phyloP scores from a whole-genome alignment of 1,140 invertebrate genomes.

The Pogonus chalceus region DNA sequence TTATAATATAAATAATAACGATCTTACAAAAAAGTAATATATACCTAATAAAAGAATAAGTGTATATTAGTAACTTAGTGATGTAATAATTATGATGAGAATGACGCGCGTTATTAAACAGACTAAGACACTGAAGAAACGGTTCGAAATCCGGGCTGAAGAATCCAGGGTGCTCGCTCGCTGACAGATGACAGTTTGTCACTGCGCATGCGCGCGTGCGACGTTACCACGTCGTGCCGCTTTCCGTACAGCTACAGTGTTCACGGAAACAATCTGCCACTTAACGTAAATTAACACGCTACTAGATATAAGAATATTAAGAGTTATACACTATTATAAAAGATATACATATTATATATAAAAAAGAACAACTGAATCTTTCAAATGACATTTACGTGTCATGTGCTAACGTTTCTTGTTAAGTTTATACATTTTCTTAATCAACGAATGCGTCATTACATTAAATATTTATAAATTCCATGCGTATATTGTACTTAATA shows the following conservation, averaged over 20 bases:
- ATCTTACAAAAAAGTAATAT: too few species aligned
- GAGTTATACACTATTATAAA: conserved; percentile 28
- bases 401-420: conserved; percentile 8
- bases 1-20: conserved; percentile 9
- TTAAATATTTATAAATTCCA: too few species aligned
- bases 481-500: too few species aligned
- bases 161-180: conserved; percentile 31
- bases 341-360: conserved; percentile 11
- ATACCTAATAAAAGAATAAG: too few species aligned
- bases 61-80: too few species aligned
- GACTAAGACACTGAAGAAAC: conserved; percentile 3
- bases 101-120: neutral
- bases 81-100: too few species aligned
- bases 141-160: conserved; percentile 18
- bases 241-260: conserved; percentile 4
- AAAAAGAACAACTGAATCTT: conserved; percentile 19
- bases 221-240: neutral
- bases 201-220: neutral
- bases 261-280: conserved; percentile 27
- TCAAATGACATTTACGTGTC: conserved; percentile 11
- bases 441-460: conserved; percentile 7
- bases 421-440: neutral
- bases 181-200: too few species aligned
- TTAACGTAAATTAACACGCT: conserved; percentile 23
- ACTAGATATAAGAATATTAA: conserved; percentile 25